Conservation (phyloP, 2,797 vertebrate species). For the Melanotaenia boesemani region DNA sequence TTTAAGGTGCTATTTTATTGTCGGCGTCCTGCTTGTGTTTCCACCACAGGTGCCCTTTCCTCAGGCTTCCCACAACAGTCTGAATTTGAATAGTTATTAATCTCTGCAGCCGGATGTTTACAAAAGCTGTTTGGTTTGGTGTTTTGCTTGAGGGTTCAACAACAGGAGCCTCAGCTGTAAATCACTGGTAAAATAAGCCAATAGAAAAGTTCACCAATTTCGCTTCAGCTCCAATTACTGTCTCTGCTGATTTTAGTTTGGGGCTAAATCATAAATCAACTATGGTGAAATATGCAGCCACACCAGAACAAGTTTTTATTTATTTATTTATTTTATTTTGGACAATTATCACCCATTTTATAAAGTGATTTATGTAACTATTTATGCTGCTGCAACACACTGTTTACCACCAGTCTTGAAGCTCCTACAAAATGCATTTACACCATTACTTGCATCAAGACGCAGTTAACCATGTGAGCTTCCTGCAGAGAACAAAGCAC, state of each 20-base stretch:
- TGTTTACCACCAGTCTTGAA: conserved; percentile 11
- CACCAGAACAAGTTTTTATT: background rate
- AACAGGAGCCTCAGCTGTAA: conserved; percentile 13
- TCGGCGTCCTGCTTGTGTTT: background rate
- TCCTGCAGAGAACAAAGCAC: background rate
- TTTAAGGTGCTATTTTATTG: background rate
- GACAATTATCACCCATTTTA: conserved; percentile 24
- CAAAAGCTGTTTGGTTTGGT: conserved; percentile 18
- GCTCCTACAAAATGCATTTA: conserved; percentile 4
- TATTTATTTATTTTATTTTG: conserved; percentile 2
- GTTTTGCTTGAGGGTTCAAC: conserved; percentile 24
- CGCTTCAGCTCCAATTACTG: background rate
- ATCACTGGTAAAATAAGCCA: conserved; percentile 17
- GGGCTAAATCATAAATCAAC: conserved; percentile 2
- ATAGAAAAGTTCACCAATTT: background rate
- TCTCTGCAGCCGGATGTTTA: conserved; percentile 24
- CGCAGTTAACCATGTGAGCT: background rate
- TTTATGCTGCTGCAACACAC: conserved; percentile 16
- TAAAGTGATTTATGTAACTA: conserved; percentile 24
- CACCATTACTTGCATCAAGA: background rate
- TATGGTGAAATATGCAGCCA: background rate
- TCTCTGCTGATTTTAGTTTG: conserved; percentile 12
- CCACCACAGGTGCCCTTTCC: conserved; percentile 1
- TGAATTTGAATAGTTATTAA: conserved; percentile 20
- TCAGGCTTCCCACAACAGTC: conserved; percentile 12